Conservation (phyloP, 1,140 invertebrate genomes). For the Amyelois transitella region DNA sequence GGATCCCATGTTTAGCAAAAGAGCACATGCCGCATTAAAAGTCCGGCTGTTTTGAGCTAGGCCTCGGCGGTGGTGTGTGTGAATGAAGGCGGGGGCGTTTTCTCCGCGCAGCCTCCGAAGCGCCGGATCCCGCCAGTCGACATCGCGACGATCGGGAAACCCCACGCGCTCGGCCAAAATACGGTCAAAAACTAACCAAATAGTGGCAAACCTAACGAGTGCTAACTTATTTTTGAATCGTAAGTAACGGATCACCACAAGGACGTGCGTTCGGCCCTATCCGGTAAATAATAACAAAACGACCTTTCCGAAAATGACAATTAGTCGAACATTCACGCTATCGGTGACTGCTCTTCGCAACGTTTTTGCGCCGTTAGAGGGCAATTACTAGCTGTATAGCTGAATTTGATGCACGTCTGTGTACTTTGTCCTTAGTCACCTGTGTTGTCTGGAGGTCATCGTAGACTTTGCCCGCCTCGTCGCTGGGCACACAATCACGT, state of each 20-base stretch:
- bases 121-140: conserved; percentile 50
- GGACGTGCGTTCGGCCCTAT: neutral
- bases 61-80: conserved; percentile 44
- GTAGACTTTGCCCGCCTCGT: neutral
- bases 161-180: conserved; percentile 36
- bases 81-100: conserved; percentile 64
- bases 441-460: conserved; percentile 51
- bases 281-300: conserved; percentile 15
- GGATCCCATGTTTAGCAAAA: conserved; percentile 43
- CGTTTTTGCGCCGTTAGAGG: conserved; percentile 34
- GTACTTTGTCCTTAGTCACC: conserved; percentile 36
- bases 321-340: conserved; percentile 12
- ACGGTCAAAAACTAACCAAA: conserved; percentile 38
- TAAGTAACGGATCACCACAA: conserved; percentile 39
- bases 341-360: conserved; percentile 19
- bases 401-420: conserved; percentile 18
- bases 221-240: conserved; percentile 34
- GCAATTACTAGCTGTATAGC: conserved; percentile 30
- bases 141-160: conserved; percentile 47
- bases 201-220: conserved; percentile 52
- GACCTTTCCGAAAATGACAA: conserved; percentile 39
- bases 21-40: conserved; percentile 64
- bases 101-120: conserved; percentile 60
- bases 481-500: neutral
- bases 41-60: conserved; percentile 63